Base-by-base conservation (phyloP, 1,140 invertebrate species). In the Atopsyche davidsoni region DNA sequence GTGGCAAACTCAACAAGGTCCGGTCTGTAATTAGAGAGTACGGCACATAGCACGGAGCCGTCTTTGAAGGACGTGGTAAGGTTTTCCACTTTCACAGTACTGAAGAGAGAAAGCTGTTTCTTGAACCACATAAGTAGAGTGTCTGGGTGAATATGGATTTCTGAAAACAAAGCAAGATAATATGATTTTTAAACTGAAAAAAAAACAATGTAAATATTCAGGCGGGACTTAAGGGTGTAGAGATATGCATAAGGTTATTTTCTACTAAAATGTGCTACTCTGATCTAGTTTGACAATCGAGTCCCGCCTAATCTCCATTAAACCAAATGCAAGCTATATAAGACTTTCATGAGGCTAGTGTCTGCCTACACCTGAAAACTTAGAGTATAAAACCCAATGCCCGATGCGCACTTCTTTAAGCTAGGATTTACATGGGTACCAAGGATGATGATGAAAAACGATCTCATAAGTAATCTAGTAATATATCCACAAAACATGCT, bases 11-110 rank as follows among this genome's bases (percentile, higher is more conserved):
- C 86, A 41, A 95, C 76, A 14, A 95, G 72, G 73, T 93, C 86
- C n/a, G 92, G 91, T 54, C 89, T 75, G 70, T 93, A 94, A 58
- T 85, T 82, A 65, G 85, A 79, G 55, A 93, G 80, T 24, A 93
- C 82, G n/a, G 86, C 86, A 73, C 85, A 89, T 43, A 92, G 72
- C 3, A 85, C 85, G 42, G 87, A 65, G 7, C 90, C 90, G 67
- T 79, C 79, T 64, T 80, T 80, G 70, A 90, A 91, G 1, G 83
- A 85, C 21, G 72, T 73, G 3, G 78, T 79, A 59, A 91, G 75
- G 64, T 90, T 81, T 21, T 76, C 74, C 17, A 90, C 75, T 23
- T 73, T 68, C n/a, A 89, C 73, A 32, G 76, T 70, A 47, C 81
- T 77, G 63, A 83, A 83, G 2, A 79, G 62, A 21, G 76, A 75